Conservation (phyloP, 2,113 vertebrate species). For the Gnathonemus longibarbis region DNA sequence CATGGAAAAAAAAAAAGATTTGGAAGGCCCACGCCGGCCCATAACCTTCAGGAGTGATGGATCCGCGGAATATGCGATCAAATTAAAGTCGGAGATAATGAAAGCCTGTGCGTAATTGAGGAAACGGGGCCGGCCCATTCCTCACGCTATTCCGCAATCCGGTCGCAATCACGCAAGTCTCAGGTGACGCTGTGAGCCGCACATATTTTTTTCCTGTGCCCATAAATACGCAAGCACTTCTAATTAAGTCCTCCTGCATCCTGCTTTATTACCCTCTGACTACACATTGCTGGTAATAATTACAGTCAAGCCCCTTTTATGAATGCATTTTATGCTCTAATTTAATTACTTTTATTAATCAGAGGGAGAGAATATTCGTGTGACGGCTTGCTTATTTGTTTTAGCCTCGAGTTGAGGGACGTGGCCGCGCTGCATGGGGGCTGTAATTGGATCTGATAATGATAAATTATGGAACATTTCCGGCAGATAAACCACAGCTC, state of each 20-base stretch:
- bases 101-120: slow-evolving; percentile 45
- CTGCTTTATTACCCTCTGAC: slow-evolving; percentile 53
- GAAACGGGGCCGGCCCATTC: slow-evolving; percentile 35
- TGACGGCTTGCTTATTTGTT: slow-evolving; percentile 45
- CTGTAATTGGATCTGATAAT: slow-evolving; percentile 43
- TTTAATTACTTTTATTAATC: slow-evolving; percentile 65
- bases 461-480: slow-evolving; percentile 52
- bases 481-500: too few species aligned
- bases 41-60: slow-evolving; percentile 15
- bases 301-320: slow-evolving; percentile 47
- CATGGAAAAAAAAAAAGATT: not conserved
- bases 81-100: slow-evolving; percentile 44
- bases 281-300: slow-evolving; percentile 47
- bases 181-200: slow-evolving; percentile 42
- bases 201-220: slow-evolving; percentile 22
- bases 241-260: slow-evolving; percentile 62
- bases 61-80: slow-evolving; percentile 23
- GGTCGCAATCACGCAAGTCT: slow-evolving; percentile 52
- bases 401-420: slow-evolving; percentile 36
- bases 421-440: slow-evolving; percentile 40
- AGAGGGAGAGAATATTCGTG: slow-evolving; percentile 26
- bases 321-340: slow-evolving; percentile 51
- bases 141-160: slow-evolving; percentile 50
- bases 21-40: not conserved
- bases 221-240: slow-evolving; percentile 51